Percentiles rank a stretch among this genome's conserved stretches.
Conservation (phyloP, 2,113 vertebrate species). For the Leuciscus idus region DNA sequence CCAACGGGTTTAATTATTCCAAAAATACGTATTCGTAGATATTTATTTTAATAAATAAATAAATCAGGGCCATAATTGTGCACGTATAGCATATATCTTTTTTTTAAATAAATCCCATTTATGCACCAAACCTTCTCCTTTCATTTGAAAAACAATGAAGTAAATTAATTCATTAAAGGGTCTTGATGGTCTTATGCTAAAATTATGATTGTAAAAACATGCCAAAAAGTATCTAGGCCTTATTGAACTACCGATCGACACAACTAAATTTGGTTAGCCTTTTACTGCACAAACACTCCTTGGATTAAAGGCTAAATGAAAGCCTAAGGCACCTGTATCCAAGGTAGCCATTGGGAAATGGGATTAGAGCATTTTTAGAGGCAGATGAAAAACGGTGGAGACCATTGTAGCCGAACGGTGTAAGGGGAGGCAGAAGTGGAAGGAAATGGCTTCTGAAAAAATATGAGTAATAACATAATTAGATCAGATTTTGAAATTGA, state of each 20-base stretch:
- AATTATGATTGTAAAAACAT: not conserved
- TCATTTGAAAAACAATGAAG: not conserved
- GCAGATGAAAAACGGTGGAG: not conserved
- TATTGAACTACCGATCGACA: not conserved
- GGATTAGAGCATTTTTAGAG: conserved; percentile 23
- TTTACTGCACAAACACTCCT: not conserved
- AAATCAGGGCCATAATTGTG: not conserved
- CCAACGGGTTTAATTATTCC: not conserved
- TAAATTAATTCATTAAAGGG: not conserved
- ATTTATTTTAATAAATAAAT: not conserved
- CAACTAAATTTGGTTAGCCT: not conserved
- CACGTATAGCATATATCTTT: not conserved
- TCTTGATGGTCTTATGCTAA: not conserved
- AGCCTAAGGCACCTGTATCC: conserved; percentile 6
- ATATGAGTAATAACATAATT: not conserved
- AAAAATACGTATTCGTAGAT: not conserved
- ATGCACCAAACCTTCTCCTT: not conserved
- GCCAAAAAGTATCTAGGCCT: not conserved
- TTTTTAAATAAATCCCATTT: not conserved
- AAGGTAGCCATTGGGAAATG: conserved; percentile 5
- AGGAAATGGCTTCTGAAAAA: not conserved
- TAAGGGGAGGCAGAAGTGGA: not conserved
- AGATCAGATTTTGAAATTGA: not conserved
- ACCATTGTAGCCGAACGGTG: not conserved
- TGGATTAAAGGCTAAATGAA: not conserved